A percentile compares a stretch with the other conserved stretches of the same genome.
phyloP scores from a whole-genome alignment of 1,140 invertebrate species.

The Trichogramma pretiosum region DNA sequence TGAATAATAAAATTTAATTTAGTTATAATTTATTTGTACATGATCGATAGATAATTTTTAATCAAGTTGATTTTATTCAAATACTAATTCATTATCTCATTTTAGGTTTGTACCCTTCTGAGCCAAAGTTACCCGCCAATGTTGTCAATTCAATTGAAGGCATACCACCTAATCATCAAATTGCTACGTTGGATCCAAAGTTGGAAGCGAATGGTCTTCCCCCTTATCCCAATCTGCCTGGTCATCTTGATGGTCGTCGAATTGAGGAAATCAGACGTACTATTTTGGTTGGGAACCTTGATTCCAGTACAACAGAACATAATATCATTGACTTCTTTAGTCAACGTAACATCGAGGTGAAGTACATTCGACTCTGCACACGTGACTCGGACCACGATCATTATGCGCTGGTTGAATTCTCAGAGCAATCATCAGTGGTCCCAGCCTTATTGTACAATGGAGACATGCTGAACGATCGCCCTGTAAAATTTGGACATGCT shows the following conservation, averaged over 20 bases:
- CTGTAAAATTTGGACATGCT: conserved; percentile 72
- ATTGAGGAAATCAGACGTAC: conserved; percentile 95
- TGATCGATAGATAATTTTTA: neutral
- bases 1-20: no score
- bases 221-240: conserved; percentile 85
- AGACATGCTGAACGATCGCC: conserved; percentile 37
- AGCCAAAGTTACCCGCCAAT: conserved; percentile 79
- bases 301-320: conserved; percentile 56
- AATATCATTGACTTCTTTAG: conserved; percentile 80
- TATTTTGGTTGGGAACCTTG: conserved; percentile 68
- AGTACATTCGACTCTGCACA: conserved; percentile 87
- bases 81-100: conserved; percentile 1
- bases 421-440: conserved; percentile 81
- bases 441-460: conserved; percentile 84
- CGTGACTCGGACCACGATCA: conserved; percentile 68
- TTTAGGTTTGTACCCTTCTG: conserved; percentile 60
- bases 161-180: conserved; percentile 66
- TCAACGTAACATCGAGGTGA: conserved; percentile 79
- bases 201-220: conserved; percentile 76
- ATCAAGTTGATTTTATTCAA: no score
- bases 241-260: conserved; percentile 77
- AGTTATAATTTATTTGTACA: no score
- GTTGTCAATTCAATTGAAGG: conserved; percentile 84
- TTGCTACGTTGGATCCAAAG: conserved; percentile 86
- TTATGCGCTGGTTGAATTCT: conserved; percentile 88